Base-by-base conservation (phyloP, 2,888 invertebrate genomes). In the Boloria selene region DNA sequence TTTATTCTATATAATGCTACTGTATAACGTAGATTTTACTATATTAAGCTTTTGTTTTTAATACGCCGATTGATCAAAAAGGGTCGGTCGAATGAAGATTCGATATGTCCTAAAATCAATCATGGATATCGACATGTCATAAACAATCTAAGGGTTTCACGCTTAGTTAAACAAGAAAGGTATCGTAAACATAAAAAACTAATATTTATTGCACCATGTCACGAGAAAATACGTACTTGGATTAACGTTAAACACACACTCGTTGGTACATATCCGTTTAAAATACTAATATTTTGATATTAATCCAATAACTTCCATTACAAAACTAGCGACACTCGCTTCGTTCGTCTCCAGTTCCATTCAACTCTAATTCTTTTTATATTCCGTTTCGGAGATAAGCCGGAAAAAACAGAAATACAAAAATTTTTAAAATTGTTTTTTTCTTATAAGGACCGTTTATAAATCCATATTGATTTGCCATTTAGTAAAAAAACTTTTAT, bases 151-250 rank as follows among this genome's bases (percentile, higher is more conserved):
- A 31, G 58, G 47, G 26, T n/a, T 31, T 17, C 16, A 13, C 26
- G 31, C 17, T 1, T 58, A 58, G 13, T 58, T 49, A 6, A 13
- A 26, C 26, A 26, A 26, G 17, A 47, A 58, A 58, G 47, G 47
- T 58, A 58, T 31, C 58, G 47, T 58, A 16, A 49, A 54, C 47
- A 58, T 13, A 58, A 58, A 47, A 49, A 31, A 16, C 16, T 16
- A 47, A 42, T 13, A 45, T 13, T 31, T 58, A 58, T 31, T 26
- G 47, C 47, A n/a, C 47, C 47, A 47, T 58, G 26, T 58, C 47
- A 47, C 47, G 31, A 58, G 58, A 58, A 47, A 31, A 58, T 17
- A 31, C 16, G 31, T 17, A 49, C 16, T 47, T 26, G 31, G 4
- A 47, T 4, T 58, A 17, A 31, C 17, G 58, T 58, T 47, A 31